These are phyloP conservation scores for Macropodus opercularis DNA, from an alignment of 2,797 vertebrate genomes.

Conservation along the genomic window DNA sequence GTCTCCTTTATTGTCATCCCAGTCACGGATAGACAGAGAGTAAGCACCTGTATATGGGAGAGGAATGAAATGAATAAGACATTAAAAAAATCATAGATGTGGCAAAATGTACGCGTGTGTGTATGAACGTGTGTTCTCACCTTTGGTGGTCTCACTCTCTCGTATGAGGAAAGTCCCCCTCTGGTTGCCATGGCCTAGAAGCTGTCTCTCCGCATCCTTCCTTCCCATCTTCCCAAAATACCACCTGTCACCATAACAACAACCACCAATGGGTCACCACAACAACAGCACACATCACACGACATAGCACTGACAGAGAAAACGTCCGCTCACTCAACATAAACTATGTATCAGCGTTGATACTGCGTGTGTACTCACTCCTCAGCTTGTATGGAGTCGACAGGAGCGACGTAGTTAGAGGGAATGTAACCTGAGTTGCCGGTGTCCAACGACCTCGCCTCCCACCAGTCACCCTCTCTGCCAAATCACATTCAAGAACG, in stretches of 20 bases:
- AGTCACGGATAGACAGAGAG: slow-evolving; percentile 94
- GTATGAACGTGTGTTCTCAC: slow-evolving; percentile 44
- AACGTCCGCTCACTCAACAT: not conserved
- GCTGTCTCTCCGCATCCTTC: slow-evolving; percentile 94
- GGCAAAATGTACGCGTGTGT: not conserved
- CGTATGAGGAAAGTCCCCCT: slow-evolving; percentile 94
- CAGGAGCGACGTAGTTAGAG: slow-evolving; percentile 97
- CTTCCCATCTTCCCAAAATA: slow-evolving; percentile 98
- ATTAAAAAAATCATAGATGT: not conserved
- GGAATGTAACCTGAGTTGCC: slow-evolving; percentile 93
- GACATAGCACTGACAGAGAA: slow-evolving; percentile 23
- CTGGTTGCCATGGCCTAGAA: slow-evolving; percentile 86
- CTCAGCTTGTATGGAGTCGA: slow-evolving; percentile 97
- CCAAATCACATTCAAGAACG: slow-evolving; percentile 16
- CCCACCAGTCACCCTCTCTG: slow-evolving; percentile 99
- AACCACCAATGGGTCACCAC: slow-evolving; percentile 50
- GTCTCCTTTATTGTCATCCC: slow-evolving; percentile 90
- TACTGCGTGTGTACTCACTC: slow-evolving; percentile 84
- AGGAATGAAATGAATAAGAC: rapidly evolving
- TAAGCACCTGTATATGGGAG: slow-evolving; percentile 85
- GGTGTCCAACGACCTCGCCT: slow-evolving; percentile 92
- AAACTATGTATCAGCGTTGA: no score
- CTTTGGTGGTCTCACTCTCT: slow-evolving; percentile 97
- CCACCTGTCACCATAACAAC: slow-evolving; percentile 86
- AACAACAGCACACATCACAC: slow-evolving; percentile 26